A percentile compares a stretch with the other conserved stretches of the same genome.
These are phyloP conservation scores for Anolis carolinensis DNA, from an alignment of 2,113 vertebrate genomes.

Conservation along the genomic window DNA sequence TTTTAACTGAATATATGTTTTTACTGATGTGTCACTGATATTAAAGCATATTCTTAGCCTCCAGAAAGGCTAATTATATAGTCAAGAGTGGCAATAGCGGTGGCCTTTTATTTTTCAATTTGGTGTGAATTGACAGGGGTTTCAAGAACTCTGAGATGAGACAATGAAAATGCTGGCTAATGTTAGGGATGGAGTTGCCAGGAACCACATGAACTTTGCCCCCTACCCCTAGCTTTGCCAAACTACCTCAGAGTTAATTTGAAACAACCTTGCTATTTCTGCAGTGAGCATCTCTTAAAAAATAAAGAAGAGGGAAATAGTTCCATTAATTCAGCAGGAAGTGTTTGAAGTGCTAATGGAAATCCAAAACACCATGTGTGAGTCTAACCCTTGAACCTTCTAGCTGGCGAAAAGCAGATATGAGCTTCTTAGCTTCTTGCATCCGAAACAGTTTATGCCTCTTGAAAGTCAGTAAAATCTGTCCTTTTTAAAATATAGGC, in stretches of 20 bases:
- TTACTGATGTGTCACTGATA: neutral
- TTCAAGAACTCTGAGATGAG: conserved; percentile 36
- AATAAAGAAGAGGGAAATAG: neutral
- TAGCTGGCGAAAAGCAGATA: conserved; percentile 8
- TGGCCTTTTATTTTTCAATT: conserved; percentile 39
- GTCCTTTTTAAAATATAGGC: conserved; percentile 3
- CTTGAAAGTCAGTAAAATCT: conserved; percentile 13
- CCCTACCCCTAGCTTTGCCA: conserved; percentile 24
- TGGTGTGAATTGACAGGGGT: conserved; percentile 23
- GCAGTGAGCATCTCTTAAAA: conserved; percentile 7
- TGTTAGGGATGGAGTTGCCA: conserved; percentile 20
- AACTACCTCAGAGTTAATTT: conserved; percentile 35
- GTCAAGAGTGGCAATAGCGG: neutral
- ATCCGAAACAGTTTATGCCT: conserved; percentile 4
- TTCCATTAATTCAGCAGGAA: conserved; percentile 31
- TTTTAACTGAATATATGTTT: neutral
- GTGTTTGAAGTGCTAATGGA: conserved; percentile 28
- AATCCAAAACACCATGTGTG: conserved; percentile 26
- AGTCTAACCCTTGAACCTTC: conserved; percentile 10
- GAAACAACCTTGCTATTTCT: conserved; percentile 25
- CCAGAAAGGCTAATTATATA: conserved; percentile 18
- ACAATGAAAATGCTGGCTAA: conserved; percentile 35
- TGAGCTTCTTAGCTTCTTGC: neutral
- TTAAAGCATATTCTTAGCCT: neutral
- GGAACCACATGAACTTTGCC: conserved; percentile 24